Conservation (phyloP, 2,888 invertebrate genomes). For the Mimas tiliae region DNA sequence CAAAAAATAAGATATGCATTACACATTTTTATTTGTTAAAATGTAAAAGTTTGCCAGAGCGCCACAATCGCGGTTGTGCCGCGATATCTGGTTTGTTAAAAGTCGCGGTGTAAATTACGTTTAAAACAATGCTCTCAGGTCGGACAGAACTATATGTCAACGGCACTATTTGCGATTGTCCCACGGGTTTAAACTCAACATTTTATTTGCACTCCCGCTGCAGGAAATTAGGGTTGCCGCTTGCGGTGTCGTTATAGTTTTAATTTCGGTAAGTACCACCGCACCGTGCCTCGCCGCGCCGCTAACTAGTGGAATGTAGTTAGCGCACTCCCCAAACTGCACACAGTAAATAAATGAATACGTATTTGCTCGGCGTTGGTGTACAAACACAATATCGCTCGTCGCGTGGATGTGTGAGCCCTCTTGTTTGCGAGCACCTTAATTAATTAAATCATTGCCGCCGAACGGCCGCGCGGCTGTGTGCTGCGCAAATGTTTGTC, state of each 20-base stretch:
- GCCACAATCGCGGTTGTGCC: background rate
- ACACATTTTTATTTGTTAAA: background rate
- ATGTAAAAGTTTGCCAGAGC: background rate
- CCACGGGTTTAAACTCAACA: slow-evolving; percentile 21
- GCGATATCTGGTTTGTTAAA: slow-evolving; percentile 9
- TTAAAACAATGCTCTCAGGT: slow-evolving; percentile 25
- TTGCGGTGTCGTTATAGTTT: slow-evolving; percentile 62
- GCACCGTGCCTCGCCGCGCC: slow-evolving; percentile 13
- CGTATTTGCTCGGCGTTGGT: slow-evolving; percentile 27
- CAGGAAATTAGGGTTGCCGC: slow-evolving; percentile 51
- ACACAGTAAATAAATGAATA: slow-evolving; percentile 52
- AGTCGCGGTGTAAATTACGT: slow-evolving; percentile 19
- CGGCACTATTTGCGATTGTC: slow-evolving; percentile 25
- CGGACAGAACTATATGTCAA: slow-evolving; percentile 23
- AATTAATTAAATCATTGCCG: slow-evolving; percentile 48
- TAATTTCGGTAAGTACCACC: slow-evolving; percentile 64
- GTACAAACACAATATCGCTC: slow-evolving; percentile 46
- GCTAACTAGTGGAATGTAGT: slow-evolving; percentile 47
- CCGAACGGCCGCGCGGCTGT: background rate
- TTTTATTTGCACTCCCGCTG: slow-evolving; percentile 33
- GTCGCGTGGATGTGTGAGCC: slow-evolving; percentile 30
- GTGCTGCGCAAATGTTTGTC: slow-evolving; percentile 21
- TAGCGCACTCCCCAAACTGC: slow-evolving; percentile 45
- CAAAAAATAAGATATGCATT: background rate
- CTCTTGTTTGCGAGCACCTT: slow-evolving; percentile 43